These are phyloP conservation scores for Larimichthys crocea DNA, from an alignment of 2,113 vertebrate genomes.

Conservation along the genomic window DNA sequence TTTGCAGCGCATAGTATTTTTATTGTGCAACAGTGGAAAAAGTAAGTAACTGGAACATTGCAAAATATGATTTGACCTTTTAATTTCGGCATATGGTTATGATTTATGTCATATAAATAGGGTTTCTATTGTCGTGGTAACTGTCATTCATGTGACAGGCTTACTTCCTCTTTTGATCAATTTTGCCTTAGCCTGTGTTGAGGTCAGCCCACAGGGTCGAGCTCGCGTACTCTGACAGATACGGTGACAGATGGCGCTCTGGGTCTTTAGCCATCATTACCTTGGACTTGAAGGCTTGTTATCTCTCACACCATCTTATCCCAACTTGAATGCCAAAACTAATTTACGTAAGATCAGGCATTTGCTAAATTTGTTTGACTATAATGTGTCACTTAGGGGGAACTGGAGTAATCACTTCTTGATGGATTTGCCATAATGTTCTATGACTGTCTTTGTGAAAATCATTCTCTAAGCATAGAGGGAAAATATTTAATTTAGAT, in stretches of 20 bases:
- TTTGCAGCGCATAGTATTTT: slow-evolving; percentile 7
- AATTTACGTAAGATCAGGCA: slow-evolving; percentile 34
- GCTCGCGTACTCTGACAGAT: slow-evolving; percentile 51
- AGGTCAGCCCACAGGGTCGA: slow-evolving; percentile 53
- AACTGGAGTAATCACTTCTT: slow-evolving; percentile 1
- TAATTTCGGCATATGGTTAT: slow-evolving; percentile 15
- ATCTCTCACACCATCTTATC: slow-evolving; percentile 52
- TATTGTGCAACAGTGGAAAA: slow-evolving; percentile 34
- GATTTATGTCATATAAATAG: slow-evolving; percentile 34
- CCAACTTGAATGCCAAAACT: slow-evolving; percentile 35
- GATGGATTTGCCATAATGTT: slow-evolving; percentile 10
- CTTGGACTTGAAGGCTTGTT: slow-evolving; percentile 70
- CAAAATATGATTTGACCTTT: slow-evolving; percentile 27
- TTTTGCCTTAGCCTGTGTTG: slow-evolving; percentile 27
- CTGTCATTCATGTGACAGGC: slow-evolving; percentile 46
- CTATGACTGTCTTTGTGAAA: background rate
- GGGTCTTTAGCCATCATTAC: slow-evolving; percentile 70
- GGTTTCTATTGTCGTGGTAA: slow-evolving; percentile 39
- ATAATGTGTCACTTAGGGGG: slow-evolving; percentile 28
- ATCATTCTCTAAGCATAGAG: background rate
- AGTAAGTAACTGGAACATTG: slow-evolving; percentile 4
- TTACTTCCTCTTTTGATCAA: slow-evolving; percentile 60
- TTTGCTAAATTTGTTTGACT: slow-evolving; percentile 28
- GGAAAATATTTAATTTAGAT: background rate
- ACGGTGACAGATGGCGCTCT: slow-evolving; percentile 73